Evolutionary conservation across 2,888 invertebrate species (phyloP).

Genomic region (Pseudoips prasinana): DNA sequence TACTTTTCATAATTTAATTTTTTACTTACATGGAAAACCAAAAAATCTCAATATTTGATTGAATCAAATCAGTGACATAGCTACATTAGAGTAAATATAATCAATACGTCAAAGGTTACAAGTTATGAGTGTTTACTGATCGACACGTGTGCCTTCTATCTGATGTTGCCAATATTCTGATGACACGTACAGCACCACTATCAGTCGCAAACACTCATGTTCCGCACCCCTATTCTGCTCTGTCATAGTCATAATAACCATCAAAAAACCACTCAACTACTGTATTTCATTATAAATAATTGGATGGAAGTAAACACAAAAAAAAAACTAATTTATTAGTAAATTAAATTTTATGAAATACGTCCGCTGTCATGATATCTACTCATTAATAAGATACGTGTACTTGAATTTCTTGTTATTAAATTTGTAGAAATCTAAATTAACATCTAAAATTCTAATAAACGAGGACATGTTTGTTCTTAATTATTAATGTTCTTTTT

Average conservation of each 20-base stretch:
- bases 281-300: slow-evolving; percentile 1
- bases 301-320: neutral
- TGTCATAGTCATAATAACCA: neutral
- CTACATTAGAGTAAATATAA: no score
- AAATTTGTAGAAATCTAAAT: neutral
- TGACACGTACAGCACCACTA: slow-evolving; percentile 43
- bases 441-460: neutral
- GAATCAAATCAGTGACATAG: no score
- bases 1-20: no score
- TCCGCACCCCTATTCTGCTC: slow-evolving; percentile 8
- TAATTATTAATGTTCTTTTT: neutral
- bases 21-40: no score
- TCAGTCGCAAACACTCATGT: slow-evolving; percentile 38
- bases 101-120: no score
- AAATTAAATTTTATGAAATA: neutral
- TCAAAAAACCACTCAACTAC: neutral
- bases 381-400: neutral
- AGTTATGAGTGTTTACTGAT: no score
- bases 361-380: neutral
- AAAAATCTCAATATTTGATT: no score
- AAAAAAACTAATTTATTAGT: neutral
- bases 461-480: no score
- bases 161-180: slow-evolving; percentile 18
- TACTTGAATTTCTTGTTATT: neutral
- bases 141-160: no score